Base-by-base conservation (phyloP, 2,888 invertebrate species). In the Cloeon dipterum region DNA sequence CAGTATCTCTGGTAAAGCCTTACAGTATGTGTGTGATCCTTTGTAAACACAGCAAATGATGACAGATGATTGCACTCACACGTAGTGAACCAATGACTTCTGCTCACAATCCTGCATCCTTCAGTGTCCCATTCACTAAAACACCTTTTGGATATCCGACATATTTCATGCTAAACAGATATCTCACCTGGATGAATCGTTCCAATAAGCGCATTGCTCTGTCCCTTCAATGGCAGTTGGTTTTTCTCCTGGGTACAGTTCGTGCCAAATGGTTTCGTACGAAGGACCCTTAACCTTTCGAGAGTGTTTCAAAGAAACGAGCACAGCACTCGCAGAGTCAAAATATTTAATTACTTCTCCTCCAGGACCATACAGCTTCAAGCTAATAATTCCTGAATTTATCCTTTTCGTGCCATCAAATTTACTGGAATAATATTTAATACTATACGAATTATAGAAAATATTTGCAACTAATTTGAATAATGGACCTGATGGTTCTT, bases 41-140 rank as follows among this genome's bases (percentile, higher is more conserved):
- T 55, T 53, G 57, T 57, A 18, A 58, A 44, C 18, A 57, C 47
- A 18, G 56, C 54, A 47, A 57, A 55, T 37, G 51, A 52, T 3
- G 56, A 56, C 35, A 58, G 41, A 43, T 57, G 58, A 29, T 46
- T 43, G 42, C 57, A 57, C 35, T 47, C 47, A 42, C 58, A 58
- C 16, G 48, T 42, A 1, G 58, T 57, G 21, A 51, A 49, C 5
- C 51, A 50, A 3, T 43, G 40, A 42, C 53, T 56, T 21, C 52
- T 49, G 3, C 42, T 40, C 13, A 49, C 40, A 4, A 52, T 42
- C 32, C 40, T 23, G 32, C 50, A 50, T 5, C 50, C 50, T 7
- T 41, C 34, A 2, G 42, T 39, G 11, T 46, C 44, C 50, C 50
- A 50, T 18, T 35, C 32, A 7, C 48, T 47, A 23, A n/a, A n/a